phyloP scores from a whole-genome alignment of 2,888 invertebrate genomes.

The Vanessa cardui region DNA sequence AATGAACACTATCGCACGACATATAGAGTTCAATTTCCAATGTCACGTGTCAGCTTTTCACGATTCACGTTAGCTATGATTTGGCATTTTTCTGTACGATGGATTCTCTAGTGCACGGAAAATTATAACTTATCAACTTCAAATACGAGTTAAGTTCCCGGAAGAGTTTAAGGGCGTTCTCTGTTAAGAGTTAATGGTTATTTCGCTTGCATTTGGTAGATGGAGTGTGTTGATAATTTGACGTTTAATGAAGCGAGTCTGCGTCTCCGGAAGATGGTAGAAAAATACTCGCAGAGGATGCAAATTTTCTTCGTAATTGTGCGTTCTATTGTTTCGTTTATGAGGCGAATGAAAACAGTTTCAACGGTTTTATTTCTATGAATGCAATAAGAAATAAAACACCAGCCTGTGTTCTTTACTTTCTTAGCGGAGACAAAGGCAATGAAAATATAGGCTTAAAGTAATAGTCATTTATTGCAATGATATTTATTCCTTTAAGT shows the following conservation, averaged over 20 bases:
- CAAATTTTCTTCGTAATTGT: conserved; percentile 78
- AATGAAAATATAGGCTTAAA: conserved; percentile 18
- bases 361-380: conserved; percentile 26
- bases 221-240: conserved; percentile 77
- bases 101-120: conserved; percentile 57
- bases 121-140: conserved; percentile 60
- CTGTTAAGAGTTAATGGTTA: conserved; percentile 61
- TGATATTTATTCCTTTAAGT: not conserved
- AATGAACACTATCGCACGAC: conserved; percentile 36
- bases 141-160: conserved; percentile 47
- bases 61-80: conserved; percentile 20
- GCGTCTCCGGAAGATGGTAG: conserved; percentile 72
- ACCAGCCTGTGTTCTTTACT: conserved; percentile 27
- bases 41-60: conserved; percentile 28
- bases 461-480: conserved; percentile 17
- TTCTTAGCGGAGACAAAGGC: conserved; percentile 28
- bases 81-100: conserved; percentile 58
- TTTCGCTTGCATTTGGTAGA: conserved; percentile 65
- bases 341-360: conserved; percentile 61
- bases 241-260: conserved; percentile 78
- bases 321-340: conserved; percentile 77
- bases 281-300: conserved; percentile 70
- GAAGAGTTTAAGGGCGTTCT: conserved; percentile 49
- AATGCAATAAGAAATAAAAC: conserved; percentile 19
- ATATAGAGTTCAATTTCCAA: conserved; percentile 49